These are phyloP conservation scores for Tangara arthus DNA, from an alignment of 2,797 vertebrate species.

Conservation along the genomic window DNA sequence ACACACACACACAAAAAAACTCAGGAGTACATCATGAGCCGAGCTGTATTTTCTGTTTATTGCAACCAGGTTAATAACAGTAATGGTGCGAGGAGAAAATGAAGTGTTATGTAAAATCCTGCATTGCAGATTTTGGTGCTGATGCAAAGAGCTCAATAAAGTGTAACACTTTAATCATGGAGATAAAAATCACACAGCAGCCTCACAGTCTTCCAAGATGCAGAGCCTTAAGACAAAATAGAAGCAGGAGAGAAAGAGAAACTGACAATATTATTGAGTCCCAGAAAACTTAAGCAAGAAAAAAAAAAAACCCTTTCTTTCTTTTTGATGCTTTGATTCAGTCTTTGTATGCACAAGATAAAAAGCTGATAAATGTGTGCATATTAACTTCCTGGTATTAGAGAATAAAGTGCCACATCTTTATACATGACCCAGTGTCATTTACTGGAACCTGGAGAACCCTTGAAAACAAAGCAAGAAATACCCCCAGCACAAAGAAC, in stretches of 20 bases:
- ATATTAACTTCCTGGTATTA: slow-evolving; percentile 37
- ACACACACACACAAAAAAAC: background rate
- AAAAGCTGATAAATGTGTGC: background rate
- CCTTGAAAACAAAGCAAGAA: background rate
- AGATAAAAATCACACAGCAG: slow-evolving; percentile 78
- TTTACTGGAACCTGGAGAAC: slow-evolving; percentile 3
- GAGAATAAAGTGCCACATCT: slow-evolving; percentile 32
- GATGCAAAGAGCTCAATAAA: slow-evolving; percentile 79
- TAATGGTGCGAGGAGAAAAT: slow-evolving; percentile 72
- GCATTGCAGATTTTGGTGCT: slow-evolving; percentile 78
- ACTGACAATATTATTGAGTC: background rate
- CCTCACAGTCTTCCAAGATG: slow-evolving; percentile 67
- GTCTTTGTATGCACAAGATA: slow-evolving; percentile 15
- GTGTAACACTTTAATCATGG: slow-evolving; percentile 78
- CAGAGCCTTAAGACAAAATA: slow-evolving; percentile 62
- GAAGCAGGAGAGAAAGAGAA: background rate
- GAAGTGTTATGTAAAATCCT: slow-evolving; percentile 79
- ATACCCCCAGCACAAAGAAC: too few relatives aligned
- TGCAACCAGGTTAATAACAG: slow-evolving; percentile 78
- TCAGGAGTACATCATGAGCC: slow-evolving; percentile 58
- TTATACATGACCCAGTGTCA: background rate
- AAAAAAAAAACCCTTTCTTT: slow-evolving; percentile 1
- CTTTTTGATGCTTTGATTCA: background rate
- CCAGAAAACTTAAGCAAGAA: slow-evolving; percentile 7
- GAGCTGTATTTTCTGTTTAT: slow-evolving; percentile 74